phyloP scores from a whole-genome alignment of 2,797 vertebrate genomes.

The Labroides dimidiatus region DNA sequence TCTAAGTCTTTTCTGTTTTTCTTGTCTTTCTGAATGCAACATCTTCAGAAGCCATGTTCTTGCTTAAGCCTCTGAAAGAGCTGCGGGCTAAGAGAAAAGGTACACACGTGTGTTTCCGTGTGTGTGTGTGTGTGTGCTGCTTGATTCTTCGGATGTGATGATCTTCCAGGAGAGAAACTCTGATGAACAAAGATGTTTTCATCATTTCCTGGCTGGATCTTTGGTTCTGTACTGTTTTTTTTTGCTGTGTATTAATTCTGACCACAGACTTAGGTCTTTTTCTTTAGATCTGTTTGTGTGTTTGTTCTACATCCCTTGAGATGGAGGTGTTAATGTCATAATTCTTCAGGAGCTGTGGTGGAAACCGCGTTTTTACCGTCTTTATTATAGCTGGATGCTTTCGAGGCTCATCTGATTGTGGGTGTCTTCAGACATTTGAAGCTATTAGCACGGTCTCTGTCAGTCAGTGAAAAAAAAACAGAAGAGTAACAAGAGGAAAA shows the following conservation, averaged over 20 bases:
- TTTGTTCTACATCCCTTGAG: slow-evolving; percentile 42
- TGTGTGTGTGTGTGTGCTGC: slow-evolving; percentile 36
- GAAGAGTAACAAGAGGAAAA: slow-evolving; percentile 30
- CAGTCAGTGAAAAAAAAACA: slow-evolving; percentile 24
- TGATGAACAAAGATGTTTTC: slow-evolving; percentile 20
- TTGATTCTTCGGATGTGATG: slow-evolving; percentile 23
- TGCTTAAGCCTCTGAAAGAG: slow-evolving; percentile 83
- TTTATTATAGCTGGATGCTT: slow-evolving; percentile 22
- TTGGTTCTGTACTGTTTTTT: slow-evolving; percentile 21
- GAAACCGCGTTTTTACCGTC: slow-evolving; percentile 25
- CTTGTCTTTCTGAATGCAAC: slow-evolving; percentile 69
- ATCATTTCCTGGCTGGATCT: slow-evolving; percentile 17
- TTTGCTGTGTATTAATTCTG: too few relatives aligned
- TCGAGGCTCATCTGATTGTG: slow-evolving; percentile 33
- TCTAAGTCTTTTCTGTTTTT: slow-evolving; percentile 67
- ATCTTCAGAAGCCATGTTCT: slow-evolving; percentile 83
- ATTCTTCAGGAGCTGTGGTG: slow-evolving; percentile 6
- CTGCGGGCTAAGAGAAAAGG: slow-evolving; percentile 85
- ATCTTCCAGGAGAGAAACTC: slow-evolving; percentile 23
- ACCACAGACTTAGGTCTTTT: too few relatives aligned
- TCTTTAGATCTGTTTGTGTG: slow-evolving; percentile 28
- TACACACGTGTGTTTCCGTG: slow-evolving; percentile 66
- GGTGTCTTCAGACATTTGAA: slow-evolving; percentile 29
- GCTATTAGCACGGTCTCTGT: slow-evolving; percentile 42
- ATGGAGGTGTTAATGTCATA: slow-evolving; percentile 2